A percentile compares a stretch with the other conserved stretches of the same genome.
Evolutionary conservation across 1,140 invertebrate genomes (phyloP).

Genomic region (Eciton burchellii): DNA sequence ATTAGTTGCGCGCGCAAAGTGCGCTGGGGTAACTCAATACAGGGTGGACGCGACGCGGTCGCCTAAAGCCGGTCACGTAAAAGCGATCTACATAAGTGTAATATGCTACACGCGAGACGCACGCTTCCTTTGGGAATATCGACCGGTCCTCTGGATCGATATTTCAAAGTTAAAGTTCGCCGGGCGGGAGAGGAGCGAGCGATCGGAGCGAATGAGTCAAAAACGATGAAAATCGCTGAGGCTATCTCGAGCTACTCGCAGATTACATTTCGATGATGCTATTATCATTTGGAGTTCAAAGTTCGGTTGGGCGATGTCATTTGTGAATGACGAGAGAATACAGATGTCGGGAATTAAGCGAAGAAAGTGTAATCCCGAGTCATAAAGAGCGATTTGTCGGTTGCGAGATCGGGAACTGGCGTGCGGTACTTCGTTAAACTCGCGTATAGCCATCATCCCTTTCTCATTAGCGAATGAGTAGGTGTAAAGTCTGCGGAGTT

Average conservation of each 20-base stretch:
- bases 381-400: constrained; percentile 20
- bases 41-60: constrained; percentile 6
- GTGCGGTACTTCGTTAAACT: constrained; percentile 21
- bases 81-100: too few relatives aligned
- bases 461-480: constrained; percentile 43
- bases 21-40: constrained; percentile 65
- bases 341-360: background rate
- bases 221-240: background rate
- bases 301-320: background rate
- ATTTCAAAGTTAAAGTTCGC: background rate
- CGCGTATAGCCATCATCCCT: background rate
- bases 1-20: constrained; percentile 65
- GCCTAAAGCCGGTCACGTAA: constrained; percentile 25
- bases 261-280: background rate
- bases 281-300: background rate
- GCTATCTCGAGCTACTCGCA: background rate
- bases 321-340: background rate
- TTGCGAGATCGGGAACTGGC: constrained; percentile 9
- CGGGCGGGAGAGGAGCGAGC: background rate
- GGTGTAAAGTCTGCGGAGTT: constrained; percentile 35
- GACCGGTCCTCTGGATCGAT: background rate
- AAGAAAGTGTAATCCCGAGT: background rate
- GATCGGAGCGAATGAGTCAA: background rate
- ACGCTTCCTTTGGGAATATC: background rate
- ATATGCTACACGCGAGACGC: background rate